Percentiles rank a stretch among this genome's conserved stretches.
Conservation (phyloP, 2,113 vertebrate species). For the Chaetops frenatus region DNA sequence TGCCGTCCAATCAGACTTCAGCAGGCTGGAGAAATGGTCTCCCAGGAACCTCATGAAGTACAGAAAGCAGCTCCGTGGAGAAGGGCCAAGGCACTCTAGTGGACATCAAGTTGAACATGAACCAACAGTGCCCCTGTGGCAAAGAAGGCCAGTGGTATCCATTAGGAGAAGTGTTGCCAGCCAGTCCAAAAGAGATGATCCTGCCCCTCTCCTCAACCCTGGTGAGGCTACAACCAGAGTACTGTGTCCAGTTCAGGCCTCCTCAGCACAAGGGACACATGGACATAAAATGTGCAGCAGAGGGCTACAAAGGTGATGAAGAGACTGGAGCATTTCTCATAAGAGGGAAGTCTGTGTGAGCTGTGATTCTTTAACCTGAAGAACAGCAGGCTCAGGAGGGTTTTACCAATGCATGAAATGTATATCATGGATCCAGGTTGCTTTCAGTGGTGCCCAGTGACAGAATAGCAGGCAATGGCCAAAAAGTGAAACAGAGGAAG, state of each 20-base stretch:
- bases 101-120: background rate
- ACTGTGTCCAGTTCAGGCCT: background rate
- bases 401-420: background rate
- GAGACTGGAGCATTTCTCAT: background rate
- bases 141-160: background rate
- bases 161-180: background rate
- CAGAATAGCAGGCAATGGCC: background rate
- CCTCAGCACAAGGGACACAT: background rate
- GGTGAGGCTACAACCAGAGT: background rate
- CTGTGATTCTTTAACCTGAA: background rate
- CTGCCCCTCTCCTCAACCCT: background rate
- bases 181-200: background rate
- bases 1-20: background rate
- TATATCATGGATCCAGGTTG: background rate
- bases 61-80: background rate
- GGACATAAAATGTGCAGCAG: rapidly evolving
- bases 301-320: background rate
- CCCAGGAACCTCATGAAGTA: background rate
- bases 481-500: background rate
- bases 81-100: background rate
- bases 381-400: background rate
- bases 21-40: background rate
- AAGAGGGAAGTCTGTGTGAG: background rate
- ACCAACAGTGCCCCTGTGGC: background rate
- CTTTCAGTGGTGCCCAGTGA: background rate